These are phyloP conservation scores for Muntiacus muntjak DNA, from an alignment of 2,113 vertebrate species.

Conservation along the genomic window DNA sequence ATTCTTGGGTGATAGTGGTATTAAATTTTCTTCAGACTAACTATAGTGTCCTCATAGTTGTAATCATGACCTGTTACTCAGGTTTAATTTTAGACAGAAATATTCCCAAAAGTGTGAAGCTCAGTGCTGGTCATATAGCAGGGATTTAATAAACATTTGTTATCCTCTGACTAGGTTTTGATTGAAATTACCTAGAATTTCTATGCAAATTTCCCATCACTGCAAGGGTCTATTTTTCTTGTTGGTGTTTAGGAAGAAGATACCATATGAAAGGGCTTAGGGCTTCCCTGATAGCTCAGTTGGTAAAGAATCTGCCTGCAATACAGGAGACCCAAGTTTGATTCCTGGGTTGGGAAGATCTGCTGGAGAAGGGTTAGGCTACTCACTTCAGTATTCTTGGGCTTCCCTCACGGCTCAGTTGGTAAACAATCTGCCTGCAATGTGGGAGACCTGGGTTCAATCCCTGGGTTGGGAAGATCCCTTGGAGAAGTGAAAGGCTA, in stretches of 20 bases:
- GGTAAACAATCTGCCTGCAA: neutral
- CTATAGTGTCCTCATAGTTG: neutral
- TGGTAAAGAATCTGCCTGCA: too few relatives aligned
- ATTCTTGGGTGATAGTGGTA: neutral
- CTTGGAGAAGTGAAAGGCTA: neutral
- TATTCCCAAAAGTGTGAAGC: neutral
- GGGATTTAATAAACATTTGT: neutral
- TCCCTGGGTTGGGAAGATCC: neutral
- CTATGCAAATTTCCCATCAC: neutral
- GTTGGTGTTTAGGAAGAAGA: neutral
- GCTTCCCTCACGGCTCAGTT: neutral
- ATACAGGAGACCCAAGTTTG: too few relatives aligned
- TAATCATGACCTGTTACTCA: neutral
- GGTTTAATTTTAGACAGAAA: neutral
- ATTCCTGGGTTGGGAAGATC: too few relatives aligned
- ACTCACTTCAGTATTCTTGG: neutral
- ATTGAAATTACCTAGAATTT: neutral
- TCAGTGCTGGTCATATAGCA: neutral
- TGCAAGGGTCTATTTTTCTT: neutral
- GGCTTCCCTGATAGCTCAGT: too few relatives aligned
- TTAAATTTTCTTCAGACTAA: conserved; percentile 5
- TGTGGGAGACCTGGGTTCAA: neutral
- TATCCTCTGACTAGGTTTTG: neutral
- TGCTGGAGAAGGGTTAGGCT: too few relatives aligned
- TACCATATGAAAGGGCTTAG: neutral